Percentiles rank a stretch among this genome's conserved stretches.
phyloP scores from a whole-genome alignment of 2,797 vertebrate species.

The Pygocentrus nattereri region DNA sequence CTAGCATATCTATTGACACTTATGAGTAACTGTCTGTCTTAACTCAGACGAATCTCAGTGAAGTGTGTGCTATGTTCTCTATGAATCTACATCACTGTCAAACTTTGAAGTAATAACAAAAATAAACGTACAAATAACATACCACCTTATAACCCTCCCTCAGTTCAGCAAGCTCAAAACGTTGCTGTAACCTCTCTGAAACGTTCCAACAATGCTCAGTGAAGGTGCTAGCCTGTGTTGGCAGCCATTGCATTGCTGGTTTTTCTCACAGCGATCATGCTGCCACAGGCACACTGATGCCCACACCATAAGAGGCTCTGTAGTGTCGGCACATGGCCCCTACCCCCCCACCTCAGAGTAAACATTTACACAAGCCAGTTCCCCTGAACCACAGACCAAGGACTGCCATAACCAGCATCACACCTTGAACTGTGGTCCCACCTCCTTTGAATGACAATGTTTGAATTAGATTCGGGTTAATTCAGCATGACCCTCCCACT shows the following conservation, averaged over 20 bases:
- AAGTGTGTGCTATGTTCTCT: conserved; percentile 20
- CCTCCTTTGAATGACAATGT: conserved; percentile 15
- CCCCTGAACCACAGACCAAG: conserved; percentile 43
- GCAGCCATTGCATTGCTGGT: conserved; percentile 52
- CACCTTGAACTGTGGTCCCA: conserved; percentile 26
- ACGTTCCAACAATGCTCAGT: conserved; percentile 41
- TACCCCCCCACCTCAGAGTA: conserved; percentile 45
- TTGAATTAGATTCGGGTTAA: background rate
- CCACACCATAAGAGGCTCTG: conserved; percentile 64
- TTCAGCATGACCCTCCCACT: background rate
- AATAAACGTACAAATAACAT: conserved; percentile 52
- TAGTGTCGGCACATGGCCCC: conserved; percentile 39
- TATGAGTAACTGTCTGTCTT: conserved; percentile 8
- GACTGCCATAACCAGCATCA: conserved; percentile 44
- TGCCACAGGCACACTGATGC: conserved; percentile 53
- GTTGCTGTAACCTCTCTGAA: conserved; percentile 50
- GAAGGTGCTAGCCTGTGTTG: conserved; percentile 45
- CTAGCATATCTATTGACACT: conserved; percentile 5
- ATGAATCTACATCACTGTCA: conserved; percentile 51
- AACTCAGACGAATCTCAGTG: background rate
- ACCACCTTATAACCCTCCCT: conserved; percentile 15
- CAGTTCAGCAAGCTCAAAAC: conserved; percentile 36
- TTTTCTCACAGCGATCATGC: conserved; percentile 56
- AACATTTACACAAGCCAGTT: conserved; percentile 63
- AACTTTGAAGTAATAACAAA: conserved; percentile 47